Percentiles rank a stretch among this genome's conserved stretches.
These are phyloP conservation scores for Diarsia brunnea DNA, from an alignment of 2,888 invertebrate genomes.

Conservation along the genomic window DNA sequence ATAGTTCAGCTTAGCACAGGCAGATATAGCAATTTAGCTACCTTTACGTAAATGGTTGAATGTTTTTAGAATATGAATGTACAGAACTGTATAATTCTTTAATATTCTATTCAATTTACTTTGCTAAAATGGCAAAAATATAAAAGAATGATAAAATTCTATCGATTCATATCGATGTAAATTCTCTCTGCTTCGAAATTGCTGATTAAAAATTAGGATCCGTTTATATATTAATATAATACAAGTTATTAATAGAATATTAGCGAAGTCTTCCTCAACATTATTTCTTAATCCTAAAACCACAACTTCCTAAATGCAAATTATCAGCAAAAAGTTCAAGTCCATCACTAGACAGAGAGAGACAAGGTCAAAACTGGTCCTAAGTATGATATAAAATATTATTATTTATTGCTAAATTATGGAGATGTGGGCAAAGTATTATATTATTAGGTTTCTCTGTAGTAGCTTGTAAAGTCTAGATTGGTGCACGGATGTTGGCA, in stretches of 20 bases:
- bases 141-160: no score
- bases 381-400: conserved; percentile 31
- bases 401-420: conserved; percentile 40
- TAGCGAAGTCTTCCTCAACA: conserved; percentile 38
- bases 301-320: conserved; percentile 47
- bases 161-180: no score
- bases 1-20: not conserved
- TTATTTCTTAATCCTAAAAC: conserved; percentile 19
- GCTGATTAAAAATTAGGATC: conserved; percentile 16
- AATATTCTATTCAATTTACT: no score
- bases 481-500: no score
- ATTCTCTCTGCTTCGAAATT: not conserved
- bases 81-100: no score
- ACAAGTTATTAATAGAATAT: conserved; percentile 29
- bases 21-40: not conserved
- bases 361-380: conserved; percentile 46
- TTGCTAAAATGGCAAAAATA: no score
- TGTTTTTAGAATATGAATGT: no score
- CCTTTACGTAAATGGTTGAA: no score
- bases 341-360: conserved; percentile 36
- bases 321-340: conserved; percentile 59
- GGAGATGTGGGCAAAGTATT: conserved; percentile 10
- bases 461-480: no score
- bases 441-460: not conserved
- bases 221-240: not conserved